phyloP scores from a whole-genome alignment of 2,888 invertebrate species.

The Platypus cylindrus region DNA sequence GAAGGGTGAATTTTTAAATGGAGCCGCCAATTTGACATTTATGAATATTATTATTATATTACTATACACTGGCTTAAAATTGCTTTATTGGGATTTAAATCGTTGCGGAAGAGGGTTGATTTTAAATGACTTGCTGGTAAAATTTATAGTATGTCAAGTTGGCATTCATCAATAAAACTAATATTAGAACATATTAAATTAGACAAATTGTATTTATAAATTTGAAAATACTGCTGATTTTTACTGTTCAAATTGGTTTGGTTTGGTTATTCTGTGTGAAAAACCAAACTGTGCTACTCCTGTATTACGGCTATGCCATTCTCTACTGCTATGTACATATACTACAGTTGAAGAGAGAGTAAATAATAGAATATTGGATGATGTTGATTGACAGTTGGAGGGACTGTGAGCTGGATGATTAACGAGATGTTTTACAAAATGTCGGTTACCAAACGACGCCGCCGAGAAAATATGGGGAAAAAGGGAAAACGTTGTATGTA shows the following conservation, averaged over 20 bases:
- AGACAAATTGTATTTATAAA: no score
- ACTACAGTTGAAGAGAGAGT: no score
- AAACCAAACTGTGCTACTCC: no score
- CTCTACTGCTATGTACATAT: no score
- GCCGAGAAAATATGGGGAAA: slow-evolving; percentile 14
- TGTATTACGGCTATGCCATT: no score
- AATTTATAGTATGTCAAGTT: slow-evolving; percentile 3
- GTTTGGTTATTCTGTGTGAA: no score
- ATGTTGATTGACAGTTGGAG: slow-evolving; percentile 34
- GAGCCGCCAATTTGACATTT: slow-evolving; percentile 13
- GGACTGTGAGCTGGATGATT: slow-evolving; percentile 34
- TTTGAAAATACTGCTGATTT: no score
- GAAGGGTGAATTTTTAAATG: slow-evolving; percentile 14
- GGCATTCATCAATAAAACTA: no score
- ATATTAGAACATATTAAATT: no score
- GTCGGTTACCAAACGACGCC: slow-evolving; percentile 31
- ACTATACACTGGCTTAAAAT: slow-evolving; percentile 12
- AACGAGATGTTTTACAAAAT: slow-evolving; percentile 36
- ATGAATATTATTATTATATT: slow-evolving; percentile 15
- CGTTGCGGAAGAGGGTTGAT: slow-evolving; percentile 3
- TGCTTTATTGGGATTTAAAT: slow-evolving; percentile 9
- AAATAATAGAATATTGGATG: no score
- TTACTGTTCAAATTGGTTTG: no score
- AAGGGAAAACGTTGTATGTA: no score
- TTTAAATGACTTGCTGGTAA: background rate